Conservation (phyloP, 2,888 invertebrate species). For the Zele albiditarsus region DNA sequence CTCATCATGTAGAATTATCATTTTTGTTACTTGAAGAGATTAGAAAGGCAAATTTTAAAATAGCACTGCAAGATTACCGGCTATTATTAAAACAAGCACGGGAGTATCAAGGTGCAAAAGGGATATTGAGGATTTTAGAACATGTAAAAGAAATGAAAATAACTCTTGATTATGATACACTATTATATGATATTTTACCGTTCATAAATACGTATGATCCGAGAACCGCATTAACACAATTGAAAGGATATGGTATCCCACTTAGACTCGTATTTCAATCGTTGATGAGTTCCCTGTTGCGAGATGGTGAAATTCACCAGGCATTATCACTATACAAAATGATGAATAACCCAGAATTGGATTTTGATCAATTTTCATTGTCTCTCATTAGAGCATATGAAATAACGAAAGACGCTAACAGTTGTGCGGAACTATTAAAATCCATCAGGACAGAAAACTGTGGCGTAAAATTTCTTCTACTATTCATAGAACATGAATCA, state of each 20-base stretch:
- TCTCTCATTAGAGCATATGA: conserved; percentile 74
- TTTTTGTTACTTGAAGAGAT: conserved; percentile 73
- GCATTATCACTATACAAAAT: conserved; percentile 40
- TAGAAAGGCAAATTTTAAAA: conserved; percentile 70
- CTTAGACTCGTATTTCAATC: conserved; percentile 72
- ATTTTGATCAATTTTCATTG: conserved; percentile 73
- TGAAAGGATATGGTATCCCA: conserved; percentile 72
- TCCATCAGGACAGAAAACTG: conserved; percentile 74
- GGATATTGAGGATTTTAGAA: conserved; percentile 75
- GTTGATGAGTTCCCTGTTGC: conserved; percentile 74
- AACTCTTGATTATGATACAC: conserved; percentile 76
- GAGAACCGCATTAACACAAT: conserved; percentile 74
- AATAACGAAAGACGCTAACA: conserved; percentile 73
- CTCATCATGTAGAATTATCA: conserved; percentile 73
- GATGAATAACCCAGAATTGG: conserved; percentile 73
- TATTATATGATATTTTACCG: conserved; percentile 76
- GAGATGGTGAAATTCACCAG: conserved; percentile 71
- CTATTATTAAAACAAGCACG: conserved; percentile 76
- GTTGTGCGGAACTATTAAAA: conserved; percentile 74
- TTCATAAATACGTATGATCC: conserved; percentile 75
- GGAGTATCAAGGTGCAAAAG: conserved; percentile 75
- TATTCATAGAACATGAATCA: conserved; percentile 73
- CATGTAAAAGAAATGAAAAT: conserved; percentile 76
- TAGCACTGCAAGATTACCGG: conserved; percentile 81
- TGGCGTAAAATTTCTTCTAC: conserved; percentile 76